These are phyloP conservation scores for Dasyurus viverrinus DNA, from an alignment of 2,113 vertebrate species.

Conservation along the genomic window DNA sequence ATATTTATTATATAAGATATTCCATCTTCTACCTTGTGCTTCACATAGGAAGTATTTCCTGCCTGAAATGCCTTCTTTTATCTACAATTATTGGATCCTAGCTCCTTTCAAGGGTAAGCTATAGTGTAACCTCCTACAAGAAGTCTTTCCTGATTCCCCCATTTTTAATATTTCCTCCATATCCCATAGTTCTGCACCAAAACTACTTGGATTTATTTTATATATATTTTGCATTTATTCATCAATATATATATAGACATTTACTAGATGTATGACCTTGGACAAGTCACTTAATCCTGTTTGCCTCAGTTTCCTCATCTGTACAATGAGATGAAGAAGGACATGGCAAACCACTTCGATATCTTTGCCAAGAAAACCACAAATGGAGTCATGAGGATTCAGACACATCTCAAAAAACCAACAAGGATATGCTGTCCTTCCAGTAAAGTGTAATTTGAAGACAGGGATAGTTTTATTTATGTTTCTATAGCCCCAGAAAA, in stretches of 20 bases:
- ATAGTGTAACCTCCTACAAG: neutral
- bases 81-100: neutral
- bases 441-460: neutral
- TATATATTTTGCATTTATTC: constrained; percentile 6
- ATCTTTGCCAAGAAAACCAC: too few species aligned
- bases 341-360: too few species aligned
- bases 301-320: too few species aligned
- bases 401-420: too few species aligned
- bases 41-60: neutral
- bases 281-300: too few species aligned
- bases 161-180: neutral
- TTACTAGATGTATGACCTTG: too few species aligned
- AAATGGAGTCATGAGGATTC: too few species aligned
- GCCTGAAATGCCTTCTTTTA: neutral
- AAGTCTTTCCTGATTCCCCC: neutral
- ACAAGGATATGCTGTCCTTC: neutral
- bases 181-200: neutral
- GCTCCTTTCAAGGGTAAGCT: neutral
- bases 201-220: neutral
- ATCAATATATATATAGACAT: neutral
- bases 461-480: neutral
- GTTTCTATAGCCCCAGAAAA: neutral
- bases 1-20: neutral
- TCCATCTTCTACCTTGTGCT: neutral
- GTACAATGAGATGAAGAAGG: too few species aligned